A percentile compares a stretch with the other conserved stretches of the same genome.
Evolutionary conservation across 1,140 invertebrate genomes (phyloP).

Genomic region (Neodiprion fabricii): DNA sequence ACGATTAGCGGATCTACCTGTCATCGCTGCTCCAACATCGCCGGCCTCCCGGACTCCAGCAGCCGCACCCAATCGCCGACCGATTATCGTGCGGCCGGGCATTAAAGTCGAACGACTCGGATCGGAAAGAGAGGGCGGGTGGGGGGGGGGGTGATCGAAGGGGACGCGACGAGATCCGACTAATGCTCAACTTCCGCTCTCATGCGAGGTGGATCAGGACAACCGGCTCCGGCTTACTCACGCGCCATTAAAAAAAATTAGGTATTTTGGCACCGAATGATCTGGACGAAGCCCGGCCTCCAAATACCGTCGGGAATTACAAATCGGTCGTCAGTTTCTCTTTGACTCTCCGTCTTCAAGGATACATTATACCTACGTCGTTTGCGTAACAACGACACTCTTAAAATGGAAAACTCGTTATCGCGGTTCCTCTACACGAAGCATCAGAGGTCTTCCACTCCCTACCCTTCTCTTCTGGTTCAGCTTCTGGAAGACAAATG

Average conservation of each 20-base stretch:
- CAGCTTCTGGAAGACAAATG: conserved; percentile 1
- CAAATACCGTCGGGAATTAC: background rate
- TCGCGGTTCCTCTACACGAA: background rate
- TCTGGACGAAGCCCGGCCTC: background rate
- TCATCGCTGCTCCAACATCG: conserved; percentile 51
- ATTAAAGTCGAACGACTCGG: background rate
- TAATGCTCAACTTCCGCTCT: background rate
- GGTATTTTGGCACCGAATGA: background rate
- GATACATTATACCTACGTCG: background rate
- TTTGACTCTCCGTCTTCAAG: background rate
- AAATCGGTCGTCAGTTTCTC: background rate
- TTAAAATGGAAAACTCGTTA: conserved; percentile 7
- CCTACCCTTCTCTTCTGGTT: background rate
- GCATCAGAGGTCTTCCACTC: background rate
- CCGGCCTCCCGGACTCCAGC: conserved; percentile 37
- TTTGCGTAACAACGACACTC: background rate
- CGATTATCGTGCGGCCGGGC: conserved; percentile 50
- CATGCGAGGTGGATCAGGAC: background rate
- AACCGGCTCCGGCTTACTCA: background rate
- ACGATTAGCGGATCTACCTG: conserved; percentile 57
- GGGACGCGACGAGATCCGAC: too few species aligned
- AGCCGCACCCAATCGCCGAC: background rate
- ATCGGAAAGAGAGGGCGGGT: too few species aligned
- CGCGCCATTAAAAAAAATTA: conserved; percentile 3
- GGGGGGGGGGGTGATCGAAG: too few species aligned